These are phyloP conservation scores for Capreolus pygargus DNA, from an alignment of 2,113 vertebrate species.

Conservation along the genomic window DNA sequence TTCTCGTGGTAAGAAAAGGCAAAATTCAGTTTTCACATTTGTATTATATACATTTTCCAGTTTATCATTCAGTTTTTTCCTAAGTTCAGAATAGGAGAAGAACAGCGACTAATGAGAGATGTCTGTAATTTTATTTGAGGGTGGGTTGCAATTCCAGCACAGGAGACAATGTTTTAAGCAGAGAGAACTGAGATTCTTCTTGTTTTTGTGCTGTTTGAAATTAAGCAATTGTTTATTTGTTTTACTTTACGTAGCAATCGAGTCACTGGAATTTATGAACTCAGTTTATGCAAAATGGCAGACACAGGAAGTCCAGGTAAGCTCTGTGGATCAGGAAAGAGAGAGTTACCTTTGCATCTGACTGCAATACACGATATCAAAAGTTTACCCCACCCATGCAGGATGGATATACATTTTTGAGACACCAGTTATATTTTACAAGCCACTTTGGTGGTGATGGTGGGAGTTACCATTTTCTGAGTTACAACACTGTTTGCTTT, in stretches of 20 bases:
- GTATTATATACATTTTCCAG: not conserved
- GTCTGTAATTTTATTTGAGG: not conserved
- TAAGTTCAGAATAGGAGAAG: not conserved
- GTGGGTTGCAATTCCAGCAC: not conserved
- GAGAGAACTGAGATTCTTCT: not conserved
- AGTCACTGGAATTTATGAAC: conserved; percentile 96
- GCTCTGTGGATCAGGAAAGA: not conserved
- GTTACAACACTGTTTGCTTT: not conserved
- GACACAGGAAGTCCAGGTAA: conserved; percentile 98
- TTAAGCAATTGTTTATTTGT: conserved; percentile 43
- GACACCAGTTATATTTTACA: not conserved
- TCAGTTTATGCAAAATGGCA: conserved; percentile 97
- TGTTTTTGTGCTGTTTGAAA: not conserved
- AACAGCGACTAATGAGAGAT: not conserved
- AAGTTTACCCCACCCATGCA: not conserved
- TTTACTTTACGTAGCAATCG: conserved; percentile 88
- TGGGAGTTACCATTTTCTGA: not conserved
- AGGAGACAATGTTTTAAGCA: not conserved
- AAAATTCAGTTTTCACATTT: not conserved
- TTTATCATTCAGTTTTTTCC: not conserved
- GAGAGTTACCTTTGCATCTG: not conserved
- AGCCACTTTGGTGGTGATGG: not conserved
- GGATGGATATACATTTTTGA: not conserved
- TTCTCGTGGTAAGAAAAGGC: not conserved
- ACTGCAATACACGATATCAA: not conserved